A percentile compares a stretch with the other conserved stretches of the same genome.
These are phyloP conservation scores for Stomatorhinus walkeri DNA, from an alignment of 2,797 vertebrate genomes.

Conservation along the genomic window DNA sequence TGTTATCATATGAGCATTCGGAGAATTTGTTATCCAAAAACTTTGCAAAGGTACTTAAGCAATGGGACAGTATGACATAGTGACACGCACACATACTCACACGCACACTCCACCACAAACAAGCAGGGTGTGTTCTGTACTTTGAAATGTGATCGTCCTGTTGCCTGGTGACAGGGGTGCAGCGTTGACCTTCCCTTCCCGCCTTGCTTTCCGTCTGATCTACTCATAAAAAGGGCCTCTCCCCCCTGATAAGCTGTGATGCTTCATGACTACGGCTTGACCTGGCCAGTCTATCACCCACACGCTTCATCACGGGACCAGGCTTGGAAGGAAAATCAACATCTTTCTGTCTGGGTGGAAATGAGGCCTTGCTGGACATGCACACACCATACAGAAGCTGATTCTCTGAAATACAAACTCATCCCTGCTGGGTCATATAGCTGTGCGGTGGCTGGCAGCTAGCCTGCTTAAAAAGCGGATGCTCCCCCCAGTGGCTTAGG, in stretches of 20 bases:
- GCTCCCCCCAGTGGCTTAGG: background rate
- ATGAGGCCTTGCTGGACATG: background rate
- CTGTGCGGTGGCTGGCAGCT: background rate
- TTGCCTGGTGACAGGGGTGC: slow-evolving; percentile 57
- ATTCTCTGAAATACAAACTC: background rate
- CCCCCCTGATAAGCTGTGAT: background rate
- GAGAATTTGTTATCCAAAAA: background rate
- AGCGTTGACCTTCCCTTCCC: slow-evolving; percentile 16
- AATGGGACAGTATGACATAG: background rate
- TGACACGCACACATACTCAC: background rate
- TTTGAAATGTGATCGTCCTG: slow-evolving; percentile 54
- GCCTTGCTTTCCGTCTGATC: slow-evolving; percentile 16
- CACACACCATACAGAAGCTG: background rate
- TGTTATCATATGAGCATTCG: background rate
- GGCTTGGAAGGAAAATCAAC: background rate
- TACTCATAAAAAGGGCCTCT: background rate
- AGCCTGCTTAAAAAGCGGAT: background rate
- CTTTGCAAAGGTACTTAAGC: background rate
- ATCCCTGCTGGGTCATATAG: background rate
- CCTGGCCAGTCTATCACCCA: background rate
- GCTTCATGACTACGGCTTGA: background rate
- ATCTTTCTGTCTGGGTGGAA: background rate
- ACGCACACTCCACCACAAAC: slow-evolving; percentile 6
- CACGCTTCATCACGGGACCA: background rate
- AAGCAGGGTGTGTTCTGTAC: slow-evolving; percentile 21